Percentiles rank a stretch among this genome's conserved stretches.
Conservation (phyloP, 2,113 vertebrate species). For the Gila orcuttii region DNA sequence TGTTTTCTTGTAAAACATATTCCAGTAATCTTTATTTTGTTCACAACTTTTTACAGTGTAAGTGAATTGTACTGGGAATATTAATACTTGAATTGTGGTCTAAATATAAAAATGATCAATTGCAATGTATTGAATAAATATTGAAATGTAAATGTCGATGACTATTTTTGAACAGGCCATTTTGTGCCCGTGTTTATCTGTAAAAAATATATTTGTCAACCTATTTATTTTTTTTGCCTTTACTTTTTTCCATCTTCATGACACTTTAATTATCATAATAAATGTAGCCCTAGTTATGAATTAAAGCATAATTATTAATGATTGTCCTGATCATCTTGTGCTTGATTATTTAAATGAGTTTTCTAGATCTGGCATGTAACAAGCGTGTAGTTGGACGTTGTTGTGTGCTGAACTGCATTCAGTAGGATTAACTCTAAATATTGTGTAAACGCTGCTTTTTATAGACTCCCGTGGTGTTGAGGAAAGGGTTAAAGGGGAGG, state of each 20-base stretch:
- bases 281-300: not conserved
- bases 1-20: not conserved
- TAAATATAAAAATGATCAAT: not conserved
- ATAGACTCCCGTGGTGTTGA: slow-evolving; percentile 26
- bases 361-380: not conserved
- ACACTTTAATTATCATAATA: not conserved
- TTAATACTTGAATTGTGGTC: not conserved
- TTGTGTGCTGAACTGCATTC: not conserved
- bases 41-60: not conserved
- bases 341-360: not conserved
- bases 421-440: slow-evolving; percentile 28
- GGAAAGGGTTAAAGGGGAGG: slow-evolving; percentile 40
- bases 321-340: not conserved
- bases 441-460: slow-evolving; percentile 50
- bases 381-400: not conserved
- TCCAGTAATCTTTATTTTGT: not conserved
- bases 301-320: not conserved
- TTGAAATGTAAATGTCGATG: not conserved
- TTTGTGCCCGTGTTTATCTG: not conserved
- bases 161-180: not conserved
- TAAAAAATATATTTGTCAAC: not conserved
- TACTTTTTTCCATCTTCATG: not conserved
- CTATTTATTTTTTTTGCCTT: not conserved
- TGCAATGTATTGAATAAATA: not conserved
- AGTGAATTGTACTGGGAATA: not conserved